Conservation (phyloP, 2,797 vertebrate species). For the Rhinatrema bivittatum region DNA sequence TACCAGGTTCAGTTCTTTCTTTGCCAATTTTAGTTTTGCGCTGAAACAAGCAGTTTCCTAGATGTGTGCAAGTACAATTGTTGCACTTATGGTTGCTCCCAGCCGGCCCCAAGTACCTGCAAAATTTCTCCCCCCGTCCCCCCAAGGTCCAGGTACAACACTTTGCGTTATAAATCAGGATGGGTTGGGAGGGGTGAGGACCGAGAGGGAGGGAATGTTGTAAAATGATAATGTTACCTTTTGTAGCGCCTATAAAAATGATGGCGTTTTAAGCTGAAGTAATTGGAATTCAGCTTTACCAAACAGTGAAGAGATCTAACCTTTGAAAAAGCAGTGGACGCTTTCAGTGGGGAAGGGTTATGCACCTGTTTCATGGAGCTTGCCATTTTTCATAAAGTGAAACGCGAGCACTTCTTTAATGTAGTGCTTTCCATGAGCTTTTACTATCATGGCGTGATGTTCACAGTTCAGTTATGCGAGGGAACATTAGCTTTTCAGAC, state of each 20-base stretch:
- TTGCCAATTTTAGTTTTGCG: constrained; percentile 59
- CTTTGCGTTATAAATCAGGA: constrained; percentile 73
- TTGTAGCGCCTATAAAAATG: constrained; percentile 59
- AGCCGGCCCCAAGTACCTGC: constrained; percentile 79
- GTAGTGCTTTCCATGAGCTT: too few relatives aligned
- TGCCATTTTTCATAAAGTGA: constrained; percentile 26
- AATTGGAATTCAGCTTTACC: constrained; percentile 61
- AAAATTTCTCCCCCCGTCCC: too few relatives aligned
- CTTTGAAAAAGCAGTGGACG: constrained; percentile 41
- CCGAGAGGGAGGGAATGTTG: too few relatives aligned
- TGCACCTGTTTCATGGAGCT: constrained; percentile 29
- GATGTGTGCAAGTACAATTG: constrained; percentile 87
- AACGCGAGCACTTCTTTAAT: too few relatives aligned
- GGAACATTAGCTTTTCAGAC: too few relatives aligned
- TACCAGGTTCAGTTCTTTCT: constrained; percentile 62
- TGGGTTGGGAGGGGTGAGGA: too few relatives aligned
- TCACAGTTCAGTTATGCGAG: too few relatives aligned
- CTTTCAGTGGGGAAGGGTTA: constrained; percentile 25
- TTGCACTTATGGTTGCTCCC: constrained; percentile 92
- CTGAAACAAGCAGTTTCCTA: constrained; percentile 72
- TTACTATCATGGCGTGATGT: too few relatives aligned
- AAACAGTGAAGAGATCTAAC: constrained; percentile 44
- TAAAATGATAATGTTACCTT: constrained; percentile 72
- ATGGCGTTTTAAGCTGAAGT: constrained; percentile 66
- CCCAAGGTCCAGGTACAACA: constrained; percentile 62